Evolutionary conservation across 2,888 invertebrate species (phyloP), one percentile per base, ranked within the genome.

Genomic region (Polymixis flavicincta): DNA sequence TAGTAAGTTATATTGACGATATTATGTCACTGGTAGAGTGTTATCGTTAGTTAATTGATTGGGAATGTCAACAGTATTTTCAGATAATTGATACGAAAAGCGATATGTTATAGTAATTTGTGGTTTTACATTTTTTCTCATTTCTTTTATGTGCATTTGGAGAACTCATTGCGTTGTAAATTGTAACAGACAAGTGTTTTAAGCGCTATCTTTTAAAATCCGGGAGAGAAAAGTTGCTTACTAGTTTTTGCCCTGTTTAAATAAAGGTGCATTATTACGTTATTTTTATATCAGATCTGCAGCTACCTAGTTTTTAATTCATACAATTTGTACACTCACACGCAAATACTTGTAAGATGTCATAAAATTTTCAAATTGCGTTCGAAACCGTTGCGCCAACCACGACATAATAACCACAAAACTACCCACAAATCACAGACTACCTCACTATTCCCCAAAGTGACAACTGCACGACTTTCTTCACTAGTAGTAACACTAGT

Each of bases 21-120:
- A 7, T 76, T 79, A 79, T 65, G 76, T 79, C 68, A 82, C 67
- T 65, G 14, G 14, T 25, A 17, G 45, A 48, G 7, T 59, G 28
- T 22, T n/a, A 48, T 54, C 50, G 7, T 54, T 74, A 57, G 57
- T 59, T 74, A 59, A 68, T 68, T 75, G 42, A 28, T 60, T 65
- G 19, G 50, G 59, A 28, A 54, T 60, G 32, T 59, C 4, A 11
- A 17, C 14, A 50, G 50, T 32, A 0, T 32, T 65, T 50, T 13
- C 9, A 14, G 28, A 22, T 22, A 28, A 45, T 63, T 28, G 25
- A 2, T 8, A 28, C 8, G 14, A 57, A 57, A 25, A 8, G 57
- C 57, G 25, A 17, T 57, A 8, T 17, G 17, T 55, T 55, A 25
- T 25, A 57, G 17, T 57, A 25, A 57, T 28, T 57, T 57, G 3